Evolutionary conservation across 1,140 invertebrate species (phyloP).

Genomic region (Sweltsa coloradensis): DNA sequence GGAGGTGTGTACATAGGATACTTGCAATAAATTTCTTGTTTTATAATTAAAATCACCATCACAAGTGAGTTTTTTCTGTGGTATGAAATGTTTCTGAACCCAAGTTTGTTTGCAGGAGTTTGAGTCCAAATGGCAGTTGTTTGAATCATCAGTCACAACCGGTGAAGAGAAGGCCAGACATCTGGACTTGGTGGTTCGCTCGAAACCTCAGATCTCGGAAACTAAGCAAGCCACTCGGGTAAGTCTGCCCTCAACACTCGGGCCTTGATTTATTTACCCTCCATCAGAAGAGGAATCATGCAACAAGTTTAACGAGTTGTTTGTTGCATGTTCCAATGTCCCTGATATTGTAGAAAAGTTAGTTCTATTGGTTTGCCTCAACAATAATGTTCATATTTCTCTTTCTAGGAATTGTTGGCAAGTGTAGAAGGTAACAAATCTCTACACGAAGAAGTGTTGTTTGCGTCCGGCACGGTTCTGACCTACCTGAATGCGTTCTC

Average conservation of each 20-base stretch:
- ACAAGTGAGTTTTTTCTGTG: too few species aligned
- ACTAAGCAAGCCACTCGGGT: conserved; percentile 56
- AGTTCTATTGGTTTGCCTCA: too few species aligned
- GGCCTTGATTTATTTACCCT: too few species aligned
- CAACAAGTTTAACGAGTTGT: too few species aligned
- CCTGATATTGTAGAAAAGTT: too few species aligned
- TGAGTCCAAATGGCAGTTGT: conserved; percentile 50
- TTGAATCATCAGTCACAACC: conserved; percentile 43
- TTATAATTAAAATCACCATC: not conserved
- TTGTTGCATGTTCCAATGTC: too few species aligned
- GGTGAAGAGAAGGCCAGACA: conserved; percentile 59
- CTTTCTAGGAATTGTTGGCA: conserved; percentile 40
- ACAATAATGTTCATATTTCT: conserved; percentile 11
- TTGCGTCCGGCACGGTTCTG: conserved; percentile 41
- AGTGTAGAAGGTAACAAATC: conserved; percentile 41
- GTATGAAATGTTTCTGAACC: not conserved
- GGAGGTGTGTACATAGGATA: conserved; percentile 36
- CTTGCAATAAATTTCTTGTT: conserved; percentile 3
- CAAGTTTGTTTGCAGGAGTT: conserved; percentile 33
- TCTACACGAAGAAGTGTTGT: conserved; percentile 38
- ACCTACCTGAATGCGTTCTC: conserved; percentile 44
- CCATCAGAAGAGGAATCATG: too few species aligned
- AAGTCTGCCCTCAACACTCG: conserved; percentile 22
- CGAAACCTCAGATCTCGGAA: conserved; percentile 55
- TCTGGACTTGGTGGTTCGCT: conserved; percentile 57